Base-by-base conservation (phyloP, 1,140 invertebrate genomes). In the Drosophila repleta region DNA sequence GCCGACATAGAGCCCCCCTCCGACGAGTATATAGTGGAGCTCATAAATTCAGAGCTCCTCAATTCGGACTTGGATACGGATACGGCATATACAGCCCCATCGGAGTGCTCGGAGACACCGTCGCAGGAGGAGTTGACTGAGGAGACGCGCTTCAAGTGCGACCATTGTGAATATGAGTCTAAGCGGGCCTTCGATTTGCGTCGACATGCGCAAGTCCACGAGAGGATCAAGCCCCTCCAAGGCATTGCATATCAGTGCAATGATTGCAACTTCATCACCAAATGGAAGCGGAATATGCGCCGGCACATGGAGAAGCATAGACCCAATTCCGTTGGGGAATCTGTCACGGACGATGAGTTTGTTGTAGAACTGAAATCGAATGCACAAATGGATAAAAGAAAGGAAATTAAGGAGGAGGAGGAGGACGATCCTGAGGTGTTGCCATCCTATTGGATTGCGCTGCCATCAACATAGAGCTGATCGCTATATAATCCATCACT, bases 211-310 rank as follows among this genome's bases (percentile, higher is more conserved):
- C 53, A 52, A 8, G 11, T 24, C 1, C 69, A 72, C 4, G 21
- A 8, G 0, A 72, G 39, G 24, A 24, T 53, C 2, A 60, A 53
- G 10, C 29, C 21, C 8, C 7, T 72, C 0, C 48, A 72, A 2
- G 69, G 69, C 2, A 52, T 15, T 3, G 53, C 62, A 4, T 48
- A 58, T 8, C 65, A 67, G 11, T 72, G 69, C 7, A 32, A 56
- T 24, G 48, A 60, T 8, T 72, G 69, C 18, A 32, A 29, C 0
- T 72, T 72, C 18, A 49, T 67, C 3, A 60, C 63, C 0, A 72
- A 72, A 26, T 72, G 69, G 69, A 67, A 60, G 17, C 63, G 53
- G 0, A 67, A 72, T 11, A 72, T 72, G 41, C 18, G 21, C 5
- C 55, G 69, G 0, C 69, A 72, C 49, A 46, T 67, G 48, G 29